Base-by-base conservation (phyloP, 2,113 vertebrate species). In the Bucco capensis region DNA sequence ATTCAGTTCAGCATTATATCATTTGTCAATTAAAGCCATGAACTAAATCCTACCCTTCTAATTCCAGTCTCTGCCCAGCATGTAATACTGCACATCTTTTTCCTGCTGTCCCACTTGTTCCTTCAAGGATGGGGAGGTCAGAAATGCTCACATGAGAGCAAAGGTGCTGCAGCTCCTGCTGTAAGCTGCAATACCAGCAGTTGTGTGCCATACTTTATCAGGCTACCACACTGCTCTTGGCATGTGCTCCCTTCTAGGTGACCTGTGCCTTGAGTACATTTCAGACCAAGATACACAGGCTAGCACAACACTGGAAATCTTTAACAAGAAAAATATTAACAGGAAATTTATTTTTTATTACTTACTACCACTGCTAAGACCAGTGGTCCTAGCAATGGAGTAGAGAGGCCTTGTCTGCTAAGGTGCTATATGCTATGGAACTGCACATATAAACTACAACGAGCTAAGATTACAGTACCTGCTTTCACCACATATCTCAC, bases 141-240 rank as follows among this genome's bases (percentile, higher is more conserved):
- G 53, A 77, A 77, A 56, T 25, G 42, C n/a, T 27, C 30, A 31
- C 0, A 2, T 0, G 1, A 72, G 28, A 46, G 27, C 47, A 73
- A 62, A 35, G 17, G 42, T 27, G 53, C 37, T 61, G 62, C 37
- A 28, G 5, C 27, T 30, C 30, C 2, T 42, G 57, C 44, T 38
- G 31, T 21, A 47, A 66, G 40, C 77, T 25, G 14, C 28, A 47
- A 24, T 5, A 12, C 60, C 51, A 35, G 22, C 70, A 40, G 31
- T 38, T 2, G 2, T 9, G 12, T 0, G 0, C 51, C 2, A 15
- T 28, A 50, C 28, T 60, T 33, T 31, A 28, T 30, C 76, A 72
- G 1, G 0, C 40, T 4, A 14, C 28, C 11, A 12, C 65, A 27
- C 2, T 0, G 0, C 30, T 56, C 3, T 1, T 14, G 31, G 46